Evolutionary conservation across 2,113 vertebrate genomes (phyloP).

Genomic region (Lagopus muta): DNA sequence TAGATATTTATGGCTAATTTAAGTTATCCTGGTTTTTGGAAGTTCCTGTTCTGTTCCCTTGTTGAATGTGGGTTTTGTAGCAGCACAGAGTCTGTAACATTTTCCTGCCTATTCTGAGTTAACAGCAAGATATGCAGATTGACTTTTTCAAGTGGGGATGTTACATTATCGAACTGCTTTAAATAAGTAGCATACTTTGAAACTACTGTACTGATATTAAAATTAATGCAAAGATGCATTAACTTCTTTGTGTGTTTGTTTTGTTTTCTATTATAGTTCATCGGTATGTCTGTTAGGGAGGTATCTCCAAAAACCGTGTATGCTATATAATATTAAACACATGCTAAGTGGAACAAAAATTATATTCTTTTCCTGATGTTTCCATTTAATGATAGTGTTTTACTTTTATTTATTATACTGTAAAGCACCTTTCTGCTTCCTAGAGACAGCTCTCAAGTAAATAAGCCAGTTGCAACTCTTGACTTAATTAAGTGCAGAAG

Average conservation of each 20-base stretch:
- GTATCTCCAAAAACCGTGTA: background rate
- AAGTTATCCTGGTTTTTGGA: background rate
- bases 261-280: background rate
- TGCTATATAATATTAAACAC: background rate
- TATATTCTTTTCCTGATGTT: background rate
- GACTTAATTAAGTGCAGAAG: background rate
- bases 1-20: background rate
- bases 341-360: background rate
- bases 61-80: background rate
- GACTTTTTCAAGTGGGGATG: background rate
- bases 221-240: background rate
- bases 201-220: background rate
- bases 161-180: background rate
- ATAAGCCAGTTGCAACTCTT: background rate
- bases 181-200: background rate
- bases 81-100: accelerated
- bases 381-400: background rate
- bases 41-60: background rate
- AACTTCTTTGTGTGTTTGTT: background rate
- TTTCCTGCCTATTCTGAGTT: background rate
- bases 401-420: background rate
- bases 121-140: background rate
- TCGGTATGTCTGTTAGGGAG: background rate
- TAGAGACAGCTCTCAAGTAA: background rate
- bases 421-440: background rate